These are phyloP conservation scores for Herpetotheres cachinnans DNA, from an alignment of 2,113 vertebrate species.

Conservation along the genomic window DNA sequence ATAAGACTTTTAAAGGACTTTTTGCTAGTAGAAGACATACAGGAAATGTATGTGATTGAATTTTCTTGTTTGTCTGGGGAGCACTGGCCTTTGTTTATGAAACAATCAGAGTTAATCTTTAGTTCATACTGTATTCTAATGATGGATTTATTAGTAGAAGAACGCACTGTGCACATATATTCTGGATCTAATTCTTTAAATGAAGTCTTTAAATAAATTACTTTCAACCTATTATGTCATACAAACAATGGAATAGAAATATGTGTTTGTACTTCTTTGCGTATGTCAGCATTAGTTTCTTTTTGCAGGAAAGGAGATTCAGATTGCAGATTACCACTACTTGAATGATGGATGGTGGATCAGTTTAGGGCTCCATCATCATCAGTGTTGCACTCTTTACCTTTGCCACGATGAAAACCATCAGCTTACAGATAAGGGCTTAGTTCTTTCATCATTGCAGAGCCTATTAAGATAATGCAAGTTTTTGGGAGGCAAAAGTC, in stretches of 20 bases:
- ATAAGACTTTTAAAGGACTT: background rate
- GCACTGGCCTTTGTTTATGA: background rate
- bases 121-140: background rate
- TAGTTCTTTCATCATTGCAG: constrained; percentile 62
- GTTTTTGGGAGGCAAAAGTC: background rate
- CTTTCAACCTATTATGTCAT: background rate
- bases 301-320: constrained; percentile 63
- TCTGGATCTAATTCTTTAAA: background rate
- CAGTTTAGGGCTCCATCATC: constrained; percentile 2
- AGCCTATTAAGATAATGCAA: constrained; percentile 51
- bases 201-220: background rate
- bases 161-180: background rate
- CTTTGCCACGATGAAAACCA: constrained; percentile 1
- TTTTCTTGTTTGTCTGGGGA: background rate
- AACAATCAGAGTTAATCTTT: background rate
- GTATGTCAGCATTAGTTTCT: background rate
- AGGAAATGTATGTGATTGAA: background rate
- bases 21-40: background rate
- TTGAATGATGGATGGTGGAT: constrained; percentile 43
- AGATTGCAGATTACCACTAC: constrained; percentile 15
- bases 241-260: background rate
- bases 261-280: background rate
- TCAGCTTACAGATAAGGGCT: constrained; percentile 15
- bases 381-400: constrained; percentile 40
- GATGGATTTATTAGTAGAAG: background rate